Conservation (phyloP, 2,113 vertebrate genomes). For the Atrichornis clamosus region DNA sequence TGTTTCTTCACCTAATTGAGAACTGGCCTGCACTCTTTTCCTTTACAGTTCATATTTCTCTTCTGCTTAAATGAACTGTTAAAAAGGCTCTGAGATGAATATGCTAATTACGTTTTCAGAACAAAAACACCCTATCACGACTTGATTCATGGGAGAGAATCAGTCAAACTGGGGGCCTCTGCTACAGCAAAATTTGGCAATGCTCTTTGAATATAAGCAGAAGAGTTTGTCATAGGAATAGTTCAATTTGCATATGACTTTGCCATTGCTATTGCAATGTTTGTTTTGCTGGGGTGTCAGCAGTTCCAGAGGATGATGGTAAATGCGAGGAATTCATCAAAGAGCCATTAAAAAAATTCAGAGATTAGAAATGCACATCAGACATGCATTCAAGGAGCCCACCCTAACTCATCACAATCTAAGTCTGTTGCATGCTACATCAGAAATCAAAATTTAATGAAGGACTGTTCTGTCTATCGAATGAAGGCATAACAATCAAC, state of each 20-base stretch:
- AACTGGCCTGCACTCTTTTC: background rate
- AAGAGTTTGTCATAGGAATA: background rate
- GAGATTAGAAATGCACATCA: background rate
- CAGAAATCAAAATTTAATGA: background rate
- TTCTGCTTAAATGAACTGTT: background rate
- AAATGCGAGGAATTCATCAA: background rate
- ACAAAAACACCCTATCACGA: background rate
- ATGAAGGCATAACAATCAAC: background rate
- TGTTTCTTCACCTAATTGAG: background rate
- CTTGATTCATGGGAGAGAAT: background rate
- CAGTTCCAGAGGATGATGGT: background rate
- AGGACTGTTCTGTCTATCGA: background rate
- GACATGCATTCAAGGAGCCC: background rate
- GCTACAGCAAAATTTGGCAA: background rate
- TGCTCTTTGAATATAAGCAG: background rate
- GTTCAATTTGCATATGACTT: conserved; percentile 21
- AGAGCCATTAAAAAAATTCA: background rate
- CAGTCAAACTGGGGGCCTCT: background rate
- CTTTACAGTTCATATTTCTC: background rate
- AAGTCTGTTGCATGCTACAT: background rate
- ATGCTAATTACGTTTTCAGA: background rate
- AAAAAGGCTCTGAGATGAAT: background rate
- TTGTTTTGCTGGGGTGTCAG: background rate
- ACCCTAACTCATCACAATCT: background rate
- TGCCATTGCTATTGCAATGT: background rate